Evolutionary conservation across 1,140 invertebrate genomes (phyloP).

Genomic region (Ceratina calcarata): DNA sequence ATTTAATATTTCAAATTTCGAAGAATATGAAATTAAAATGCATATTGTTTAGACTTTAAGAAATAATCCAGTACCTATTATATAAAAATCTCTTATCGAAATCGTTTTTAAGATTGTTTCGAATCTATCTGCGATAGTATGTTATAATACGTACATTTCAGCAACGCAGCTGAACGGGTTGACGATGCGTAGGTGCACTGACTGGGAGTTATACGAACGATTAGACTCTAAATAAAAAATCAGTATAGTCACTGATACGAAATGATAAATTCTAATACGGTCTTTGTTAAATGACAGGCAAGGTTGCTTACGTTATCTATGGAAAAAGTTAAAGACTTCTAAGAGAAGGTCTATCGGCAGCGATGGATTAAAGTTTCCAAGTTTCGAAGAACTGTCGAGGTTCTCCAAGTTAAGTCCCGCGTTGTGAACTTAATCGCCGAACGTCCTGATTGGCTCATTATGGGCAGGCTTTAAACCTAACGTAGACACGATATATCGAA

Average conservation of each 20-base stretch:
- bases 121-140: too few relatives aligned
- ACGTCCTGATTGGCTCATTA: constrained; percentile 53
- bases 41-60: too few relatives aligned
- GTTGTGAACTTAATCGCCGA: constrained; percentile 47
- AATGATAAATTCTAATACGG: constrained; percentile 23
- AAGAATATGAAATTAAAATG: too few relatives aligned
- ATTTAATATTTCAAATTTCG: too few relatives aligned
- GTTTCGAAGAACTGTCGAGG: constrained; percentile 63
- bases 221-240: neutral
- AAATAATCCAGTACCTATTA: too few relatives aligned
- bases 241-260: neutral
- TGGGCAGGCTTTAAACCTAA: constrained; percentile 30
- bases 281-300: constrained; percentile 47
- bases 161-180: neutral
- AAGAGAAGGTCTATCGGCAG: constrained; percentile 54
- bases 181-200: neutral
- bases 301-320: constrained; percentile 47
- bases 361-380: constrained; percentile 72
- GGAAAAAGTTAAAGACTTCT: constrained; percentile 48
- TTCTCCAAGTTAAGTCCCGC: constrained; percentile 65
- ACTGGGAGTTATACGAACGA: too few relatives aligned
- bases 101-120: too few relatives aligned
- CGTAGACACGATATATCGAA: constrained; percentile 19
- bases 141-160: too few relatives aligned
- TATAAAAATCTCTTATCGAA: too few relatives aligned